phyloP scores from a whole-genome alignment of 2,797 vertebrate genomes.

The Chelon labrosus region DNA sequence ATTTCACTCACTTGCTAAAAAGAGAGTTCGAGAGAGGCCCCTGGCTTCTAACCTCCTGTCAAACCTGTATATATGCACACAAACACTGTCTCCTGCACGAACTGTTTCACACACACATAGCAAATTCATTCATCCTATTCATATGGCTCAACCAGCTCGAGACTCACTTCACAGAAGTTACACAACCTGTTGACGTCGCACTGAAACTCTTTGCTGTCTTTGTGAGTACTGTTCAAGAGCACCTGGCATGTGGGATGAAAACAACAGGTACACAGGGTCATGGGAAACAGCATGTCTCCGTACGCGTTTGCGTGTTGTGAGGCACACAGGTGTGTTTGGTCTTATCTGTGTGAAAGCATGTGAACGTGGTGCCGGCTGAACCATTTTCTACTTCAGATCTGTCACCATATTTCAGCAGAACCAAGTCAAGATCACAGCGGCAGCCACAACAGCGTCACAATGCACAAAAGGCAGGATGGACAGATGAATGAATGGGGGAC shows the following conservation, averaged over 20 bases:
- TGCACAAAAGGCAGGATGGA: conserved; percentile 64
- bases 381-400: conserved; percentile 52
- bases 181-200: conserved; percentile 52
- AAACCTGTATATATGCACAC: conserved; percentile 37
- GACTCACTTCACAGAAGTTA: conserved; percentile 49
- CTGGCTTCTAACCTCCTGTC: conserved; percentile 72
- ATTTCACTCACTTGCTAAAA: conserved; percentile 73
- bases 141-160: conserved; percentile 34
- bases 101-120: conserved; percentile 45
- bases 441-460: conserved; percentile 37
- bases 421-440: conserved; percentile 52
- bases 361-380: conserved; percentile 7
- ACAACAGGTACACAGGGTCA: conserved; percentile 50
- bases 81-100: neutral
- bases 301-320: conserved; percentile 19
- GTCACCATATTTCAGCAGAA: conserved; percentile 57
- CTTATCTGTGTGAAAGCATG: conserved; percentile 39
- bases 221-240: neutral
- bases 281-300: conserved; percentile 45
- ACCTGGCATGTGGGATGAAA: conserved; percentile 50
- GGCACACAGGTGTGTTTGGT: conserved; percentile 61
- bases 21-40: conserved; percentile 64
- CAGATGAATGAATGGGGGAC: conserved; percentile 61
- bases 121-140: conserved; percentile 56
- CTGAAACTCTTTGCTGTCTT: conserved; percentile 36